These are phyloP conservation scores for Oryzias melastigma DNA, from an alignment of 2,113 vertebrate genomes.

Conservation along the genomic window DNA sequence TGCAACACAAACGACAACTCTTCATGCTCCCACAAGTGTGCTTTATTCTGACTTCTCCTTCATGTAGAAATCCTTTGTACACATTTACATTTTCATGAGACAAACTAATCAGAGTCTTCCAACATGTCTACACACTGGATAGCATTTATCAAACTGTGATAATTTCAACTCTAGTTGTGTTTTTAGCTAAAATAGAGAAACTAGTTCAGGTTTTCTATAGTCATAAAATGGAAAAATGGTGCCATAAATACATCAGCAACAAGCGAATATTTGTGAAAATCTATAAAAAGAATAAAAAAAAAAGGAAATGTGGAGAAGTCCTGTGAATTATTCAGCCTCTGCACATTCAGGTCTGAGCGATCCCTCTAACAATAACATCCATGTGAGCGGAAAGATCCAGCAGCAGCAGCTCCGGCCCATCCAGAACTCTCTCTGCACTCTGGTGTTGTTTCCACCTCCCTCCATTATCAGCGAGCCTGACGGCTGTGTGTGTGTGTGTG, in stretches of 20 bases:
- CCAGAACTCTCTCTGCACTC: conserved; percentile 60
- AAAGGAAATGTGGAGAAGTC: conserved; percentile 39
- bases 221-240: conserved; percentile 38
- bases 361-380: conserved; percentile 54
- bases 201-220: conserved; percentile 27
- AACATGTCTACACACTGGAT: conserved; percentile 39
- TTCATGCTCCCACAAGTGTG: conserved; percentile 42
- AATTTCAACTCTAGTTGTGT: conserved; percentile 44
- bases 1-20: conserved; percentile 3
- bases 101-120: conserved; percentile 30
- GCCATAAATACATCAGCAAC: conserved; percentile 61
- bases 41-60: conserved; percentile 48
- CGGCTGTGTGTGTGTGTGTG: not conserved
- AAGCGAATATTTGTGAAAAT: conserved; percentile 37
- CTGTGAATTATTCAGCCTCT: conserved; percentile 41
- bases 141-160: conserved; percentile 32
- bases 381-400: conserved; percentile 55
- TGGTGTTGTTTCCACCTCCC: conserved; percentile 19
- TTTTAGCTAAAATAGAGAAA: conserved; percentile 34
- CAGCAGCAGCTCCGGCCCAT: conserved; percentile 26
- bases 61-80: conserved; percentile 66
- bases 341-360: conserved; percentile 40
- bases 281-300: conserved; percentile 45
- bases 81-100: conserved; percentile 57
- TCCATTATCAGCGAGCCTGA: conserved; percentile 28